Evolutionary conservation across 1,140 invertebrate genomes (phyloP), one percentile per base, ranked within the genome.

Genomic region (Drosophila mojavensis): DNA sequence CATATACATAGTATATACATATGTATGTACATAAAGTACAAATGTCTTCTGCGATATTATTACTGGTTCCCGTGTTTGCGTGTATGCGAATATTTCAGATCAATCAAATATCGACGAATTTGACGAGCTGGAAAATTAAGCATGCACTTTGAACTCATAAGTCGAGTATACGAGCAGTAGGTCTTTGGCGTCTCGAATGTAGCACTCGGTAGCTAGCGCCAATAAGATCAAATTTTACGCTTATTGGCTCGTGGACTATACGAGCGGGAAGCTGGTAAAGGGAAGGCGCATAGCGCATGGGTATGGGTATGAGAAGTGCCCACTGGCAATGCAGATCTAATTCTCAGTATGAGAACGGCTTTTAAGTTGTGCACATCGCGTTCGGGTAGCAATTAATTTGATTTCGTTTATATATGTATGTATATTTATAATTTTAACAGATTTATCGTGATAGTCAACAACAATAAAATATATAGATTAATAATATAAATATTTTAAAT

Each of bases 331-430:
- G 63, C 78, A 85, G 81, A 85, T 78, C 66, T 33, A 58, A 72
- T 86, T 71, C 75, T 86, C 82, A 86, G 82, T 86, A 53, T 36
- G 82, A 86, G 83, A 88, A 81, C 75, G 71, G 71, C 71, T 70
- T 75, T 71, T 69, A 78, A 70, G 50, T 79, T 53, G 83, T 45
- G 75, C 82, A 79, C 75, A 88, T 88, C 83, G 62, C 41, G 28
- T 15, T 50, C 47, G 48, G 6, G 6, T 33, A 26, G 55, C 45
- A 15, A 28, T 48, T 33, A 6, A 36, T 47, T 58, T 30, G 5
- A 45, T 48, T 20, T 28, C 9, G 13, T 30, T 11, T 51, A 30
- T 5, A 5, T 30, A 30, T 30, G 17, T 17, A 17, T 17, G 17
- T 17, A 30, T 30, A 50, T 24, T 3, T 24, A 24, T 24, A 0